Evolutionary conservation across 2,113 vertebrate species (phyloP), one percentile per base, ranked within the genome.

Genomic region (Microtus ochrogaster): DNA sequence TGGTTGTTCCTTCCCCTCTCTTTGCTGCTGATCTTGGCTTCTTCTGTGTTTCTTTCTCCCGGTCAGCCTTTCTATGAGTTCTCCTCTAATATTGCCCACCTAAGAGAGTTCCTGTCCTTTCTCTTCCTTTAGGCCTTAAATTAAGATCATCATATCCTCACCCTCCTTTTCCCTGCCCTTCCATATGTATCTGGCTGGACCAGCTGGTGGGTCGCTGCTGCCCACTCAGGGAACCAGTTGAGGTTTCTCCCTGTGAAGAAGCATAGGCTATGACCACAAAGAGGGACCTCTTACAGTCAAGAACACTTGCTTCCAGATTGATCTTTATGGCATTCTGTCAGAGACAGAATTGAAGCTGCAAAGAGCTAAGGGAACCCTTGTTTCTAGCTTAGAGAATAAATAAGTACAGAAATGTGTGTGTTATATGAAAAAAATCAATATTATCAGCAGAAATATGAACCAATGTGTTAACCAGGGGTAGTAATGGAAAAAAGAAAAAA

Each of bases 381-480:
- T 36, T 36, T 84, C 47, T 36, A 89, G 26, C 47, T 63, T 16
- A 68, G 58, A 41, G 26, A 73, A 47, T 47, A 30, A 21, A 33
- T 41, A 70, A 33, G 3, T 33, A 47, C 3, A 49, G 41, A 66
- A 41, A 52, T 78, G 11, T 47, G 65, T 47, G 65, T 49, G 7
- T 82, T 83, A 36, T 72, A 22, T 90, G 65, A 26, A 39, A 95
- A 49, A 10, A 79, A 82, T 77, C 55, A 89, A 49, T 33, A 93
- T 58, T 77, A n/a, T 28, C 52, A 70, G 39, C 5, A 28, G 55
- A 88, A 97, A 88, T 85, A 85, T 10, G 22, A 65, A 7, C 52
- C 76, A 72, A 10, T 2, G 1, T 84, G 30, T 91, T 63, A 92
- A 5, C 78, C 30, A 90, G 70, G 13, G 13, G 9, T 9, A 5